Evolutionary conservation across 2,797 vertebrate genomes (phyloP).

Genomic region (Danio tinwini): DNA sequence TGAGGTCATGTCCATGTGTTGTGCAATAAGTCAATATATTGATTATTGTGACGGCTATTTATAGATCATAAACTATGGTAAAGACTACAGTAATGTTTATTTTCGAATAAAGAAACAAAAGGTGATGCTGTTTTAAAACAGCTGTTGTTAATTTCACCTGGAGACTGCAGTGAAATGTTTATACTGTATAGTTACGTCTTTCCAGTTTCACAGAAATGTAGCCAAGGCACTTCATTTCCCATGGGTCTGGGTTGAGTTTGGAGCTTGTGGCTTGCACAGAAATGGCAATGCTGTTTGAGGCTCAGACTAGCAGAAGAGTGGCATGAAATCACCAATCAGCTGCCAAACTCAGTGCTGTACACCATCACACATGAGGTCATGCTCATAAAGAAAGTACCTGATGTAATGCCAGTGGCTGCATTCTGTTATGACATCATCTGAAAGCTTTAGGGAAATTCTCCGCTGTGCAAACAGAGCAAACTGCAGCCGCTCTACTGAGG

Average conservation of each 20-base stretch:
- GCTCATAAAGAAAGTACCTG: slow-evolving; percentile 35
- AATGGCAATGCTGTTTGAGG: background rate
- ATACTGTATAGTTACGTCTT: too few relatives aligned
- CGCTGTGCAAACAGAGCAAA: slow-evolving; percentile 14
- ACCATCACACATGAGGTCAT: slow-evolving; percentile 35
- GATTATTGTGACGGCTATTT: too few relatives aligned
- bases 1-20: too few relatives aligned
- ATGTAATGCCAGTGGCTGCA: background rate
- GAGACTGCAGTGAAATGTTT: too few relatives aligned
- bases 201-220: too few relatives aligned
- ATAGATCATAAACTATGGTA: too few relatives aligned
- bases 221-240: too few relatives aligned
- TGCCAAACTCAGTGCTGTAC: slow-evolving; percentile 1
- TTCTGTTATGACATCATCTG: slow-evolving; percentile 43
- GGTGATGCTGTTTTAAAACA: too few relatives aligned
- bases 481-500: slow-evolving; percentile 11
- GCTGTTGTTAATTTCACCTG: too few relatives aligned
- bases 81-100: too few relatives aligned
- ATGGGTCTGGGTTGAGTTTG: background rate
- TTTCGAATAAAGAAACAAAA: too few relatives aligned
- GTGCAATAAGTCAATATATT: too few relatives aligned
- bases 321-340: background rate
- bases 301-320: slow-evolving; percentile 2
- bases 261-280: slow-evolving; percentile 1
- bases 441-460: slow-evolving; percentile 37